Evolutionary conservation across 1,140 invertebrate genomes (phyloP), one percentile per base, ranked within the genome.

Genomic region (Drosophila kurseongensis): DNA sequence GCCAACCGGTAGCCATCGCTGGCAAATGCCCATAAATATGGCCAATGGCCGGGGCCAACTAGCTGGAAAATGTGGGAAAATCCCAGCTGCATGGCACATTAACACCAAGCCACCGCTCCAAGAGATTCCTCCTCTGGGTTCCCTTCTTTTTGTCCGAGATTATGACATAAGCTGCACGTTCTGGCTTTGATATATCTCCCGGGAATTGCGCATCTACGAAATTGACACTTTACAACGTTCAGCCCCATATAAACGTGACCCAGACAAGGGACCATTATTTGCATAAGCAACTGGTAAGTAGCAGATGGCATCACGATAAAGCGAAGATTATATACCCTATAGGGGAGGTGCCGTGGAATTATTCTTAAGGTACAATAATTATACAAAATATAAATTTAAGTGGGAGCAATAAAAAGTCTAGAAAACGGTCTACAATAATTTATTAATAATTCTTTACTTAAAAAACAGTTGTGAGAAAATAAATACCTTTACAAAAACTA

Each of bases 81-180:
- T 63, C 65, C 54, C 66, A 51, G 79, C 57, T 48, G 67, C 48
- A 54, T 74, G 50, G 73, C 68, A 66, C 84, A 89, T 89, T 83
- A 88, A 89, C 83, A 88, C 84, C 80, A 63, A 76, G 54, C 62
- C 41, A 61, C 40, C 12, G 52, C 18, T 40, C 23, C 10, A 32
- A 6, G 40, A 35, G 51, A 38, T 23, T 60, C 75, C 65, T 47
- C 14, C 51, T n/a, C 6, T 16, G 18, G 42, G n/a, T 38, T 61
- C 27, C 29, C 36, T 56, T 27, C 29, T 29, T 41, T 58, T 38
- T 67, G 41, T 52, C 44, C 38, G 23, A 60, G 83, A 88, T 88
- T 88, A 88, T 88, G 83, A 88, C 83, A 88, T 88, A 88, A 89
- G 76, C 76, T 88, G 83, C 83, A 88, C 83, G 83, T 88, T 88